Conservation (phyloP, 2,888 invertebrate genomes). For the Hesperia comma region DNA sequence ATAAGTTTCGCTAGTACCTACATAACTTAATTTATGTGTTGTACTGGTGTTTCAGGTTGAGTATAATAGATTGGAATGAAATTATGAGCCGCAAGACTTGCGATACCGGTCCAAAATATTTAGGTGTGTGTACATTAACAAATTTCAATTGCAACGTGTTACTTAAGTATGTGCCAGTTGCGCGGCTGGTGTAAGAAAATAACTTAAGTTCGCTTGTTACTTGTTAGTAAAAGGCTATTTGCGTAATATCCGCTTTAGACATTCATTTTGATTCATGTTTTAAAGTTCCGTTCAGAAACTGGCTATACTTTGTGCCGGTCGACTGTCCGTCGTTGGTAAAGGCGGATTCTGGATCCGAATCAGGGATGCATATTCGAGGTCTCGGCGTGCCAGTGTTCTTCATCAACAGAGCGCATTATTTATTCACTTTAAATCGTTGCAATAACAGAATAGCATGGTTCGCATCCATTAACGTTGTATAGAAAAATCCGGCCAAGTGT, state of each 20-base stretch:
- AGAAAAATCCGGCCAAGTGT: too few species aligned
- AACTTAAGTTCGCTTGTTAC: slow-evolving; percentile 12
- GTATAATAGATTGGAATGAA: not conserved
- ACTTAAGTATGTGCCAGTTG: slow-evolving; percentile 1
- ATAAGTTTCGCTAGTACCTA: not conserved
- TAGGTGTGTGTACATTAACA: slow-evolving; percentile 3
- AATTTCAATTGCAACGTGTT: slow-evolving; percentile 3
- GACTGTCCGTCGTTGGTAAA: too few species aligned
- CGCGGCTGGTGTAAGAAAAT: slow-evolving; percentile 1
- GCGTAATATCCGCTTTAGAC: slow-evolving; percentile 10
- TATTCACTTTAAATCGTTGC: too few species aligned
- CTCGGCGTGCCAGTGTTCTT: too few species aligned
- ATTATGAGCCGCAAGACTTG: not conserved
- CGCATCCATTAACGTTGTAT: too few species aligned
- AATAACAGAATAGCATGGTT: too few species aligned
- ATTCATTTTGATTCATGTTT: not conserved
- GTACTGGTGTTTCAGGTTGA: not conserved
- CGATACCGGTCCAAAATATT: slow-evolving; percentile 7
- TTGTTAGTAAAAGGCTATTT: slow-evolving; percentile 15
- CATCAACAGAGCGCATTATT: too few species aligned
- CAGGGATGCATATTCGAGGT: too few species aligned
- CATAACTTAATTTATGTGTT: not conserved
- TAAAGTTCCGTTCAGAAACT: not conserved
- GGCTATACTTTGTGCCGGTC: not conserved
- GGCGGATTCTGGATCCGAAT: too few species aligned